A percentile compares a stretch with the other conserved stretches of the same genome.
phyloP scores from a whole-genome alignment of 2,888 invertebrate species.

The Lasioglossum vierecki region DNA sequence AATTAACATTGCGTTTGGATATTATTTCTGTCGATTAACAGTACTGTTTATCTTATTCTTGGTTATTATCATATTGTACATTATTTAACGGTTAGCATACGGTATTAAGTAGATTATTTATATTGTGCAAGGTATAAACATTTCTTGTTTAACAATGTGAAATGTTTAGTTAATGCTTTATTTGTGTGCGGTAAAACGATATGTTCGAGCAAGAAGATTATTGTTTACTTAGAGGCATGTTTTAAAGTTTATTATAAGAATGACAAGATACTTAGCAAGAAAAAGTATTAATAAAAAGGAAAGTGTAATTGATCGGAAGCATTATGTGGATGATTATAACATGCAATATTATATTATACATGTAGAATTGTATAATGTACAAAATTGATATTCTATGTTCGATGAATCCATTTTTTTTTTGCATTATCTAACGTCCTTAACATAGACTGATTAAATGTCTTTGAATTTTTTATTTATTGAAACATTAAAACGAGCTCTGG shows the following conservation, averaged over 20 bases:
- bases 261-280: not conserved
- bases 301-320: constrained; percentile 1
- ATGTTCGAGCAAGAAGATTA: not conserved
- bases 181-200: constrained; percentile 13
- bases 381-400: constrained; percentile 17
- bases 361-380: constrained; percentile 28
- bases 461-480: constrained; percentile 35
- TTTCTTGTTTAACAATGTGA: not conserved
- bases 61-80: constrained; percentile 17
- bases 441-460: constrained; percentile 39
- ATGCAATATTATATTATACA: constrained; percentile 17
- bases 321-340: constrained; percentile 22
- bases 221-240: constrained; percentile 8
- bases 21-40: not conserved
- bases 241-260: not conserved
- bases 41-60: not conserved
- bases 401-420: not conserved
- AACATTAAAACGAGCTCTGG: constrained; percentile 15
- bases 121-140: not conserved
- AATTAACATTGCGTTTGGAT: constrained; percentile 9
- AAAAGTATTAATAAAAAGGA: not conserved
- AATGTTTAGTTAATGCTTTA: not conserved
- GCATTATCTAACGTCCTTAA: constrained; percentile 8
- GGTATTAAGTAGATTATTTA: constrained; percentile 24
- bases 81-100: constrained; percentile 20